A percentile compares a stretch with the other conserved stretches of the same genome.
Conservation (phyloP, 1,140 invertebrate species). For the Macrobrachium nipponense region DNA sequence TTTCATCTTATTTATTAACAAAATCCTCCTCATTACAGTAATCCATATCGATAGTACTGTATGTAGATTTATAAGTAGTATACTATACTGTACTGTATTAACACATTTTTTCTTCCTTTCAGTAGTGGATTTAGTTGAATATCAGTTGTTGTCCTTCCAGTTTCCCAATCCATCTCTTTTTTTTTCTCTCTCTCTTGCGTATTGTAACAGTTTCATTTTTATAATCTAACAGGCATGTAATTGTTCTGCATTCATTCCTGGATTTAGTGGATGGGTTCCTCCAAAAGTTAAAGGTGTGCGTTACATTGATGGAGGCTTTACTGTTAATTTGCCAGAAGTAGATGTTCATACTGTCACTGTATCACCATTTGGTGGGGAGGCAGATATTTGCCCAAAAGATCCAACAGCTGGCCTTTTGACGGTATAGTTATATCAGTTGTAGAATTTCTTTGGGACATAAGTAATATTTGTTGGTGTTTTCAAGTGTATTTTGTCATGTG, state of each 20-base stretch:
- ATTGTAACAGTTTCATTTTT: neutral
- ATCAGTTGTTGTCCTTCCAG: too few species aligned
- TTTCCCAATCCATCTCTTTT: too few species aligned
- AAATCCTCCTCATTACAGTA: too few species aligned
- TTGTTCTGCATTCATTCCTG: slow-evolving; percentile 94
- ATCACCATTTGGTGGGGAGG: slow-evolving; percentile 97
- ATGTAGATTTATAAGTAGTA: too few species aligned
- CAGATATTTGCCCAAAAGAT: slow-evolving; percentile 97
- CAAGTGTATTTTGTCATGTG: too few species aligned
- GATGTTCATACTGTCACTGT: slow-evolving; percentile 97
- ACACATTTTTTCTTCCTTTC: too few species aligned
- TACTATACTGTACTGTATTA: too few species aligned
- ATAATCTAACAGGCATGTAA: slow-evolving; percentile 80
- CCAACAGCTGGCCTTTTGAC: slow-evolving; percentile 62
- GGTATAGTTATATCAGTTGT: slow-evolving; percentile 40
- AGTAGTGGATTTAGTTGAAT: too few species aligned
- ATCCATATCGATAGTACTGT: too few species aligned
- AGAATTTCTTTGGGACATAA: neutral
- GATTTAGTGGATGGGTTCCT: slow-evolving; percentile 94
- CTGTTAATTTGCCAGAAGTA: slow-evolving; percentile 92
- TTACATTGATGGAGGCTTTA: slow-evolving; percentile 97
- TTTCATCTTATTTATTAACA: too few species aligned
- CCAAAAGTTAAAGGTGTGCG: slow-evolving; percentile 89
- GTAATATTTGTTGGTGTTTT: neutral
- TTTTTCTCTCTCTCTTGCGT: neutral